Percentiles rank a stretch among this genome's conserved stretches.
phyloP scores from a whole-genome alignment of 92 coral and sea anemone species.

The Parazoanthus swiftii region DNA sequence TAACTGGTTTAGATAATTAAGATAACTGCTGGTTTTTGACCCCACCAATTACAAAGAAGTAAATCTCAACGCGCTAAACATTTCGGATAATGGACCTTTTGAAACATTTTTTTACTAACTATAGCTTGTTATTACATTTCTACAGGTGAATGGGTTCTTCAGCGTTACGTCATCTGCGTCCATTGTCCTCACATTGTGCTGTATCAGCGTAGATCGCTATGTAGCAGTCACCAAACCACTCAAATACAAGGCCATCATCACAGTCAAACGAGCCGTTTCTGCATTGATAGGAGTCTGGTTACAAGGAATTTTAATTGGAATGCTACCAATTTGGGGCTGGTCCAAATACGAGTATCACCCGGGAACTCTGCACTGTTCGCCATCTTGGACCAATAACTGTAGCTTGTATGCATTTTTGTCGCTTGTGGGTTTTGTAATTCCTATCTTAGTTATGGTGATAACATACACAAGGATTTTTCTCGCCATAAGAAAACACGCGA shows the following conservation, averaged over 20 bases:
- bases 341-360: conserved; percentile 79
- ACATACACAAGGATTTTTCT: conserved; percentile 82
- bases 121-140: not conserved
- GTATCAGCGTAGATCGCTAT: conserved; percentile 89
- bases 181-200: conserved; percentile 77
- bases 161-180: conserved; percentile 71
- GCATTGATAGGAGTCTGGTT: conserved; percentile 68
- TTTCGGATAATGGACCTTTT: too few relatives aligned
- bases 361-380: conserved; percentile 92
- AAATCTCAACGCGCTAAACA: too few relatives aligned
- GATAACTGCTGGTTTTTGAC: too few relatives aligned
- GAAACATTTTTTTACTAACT: not conserved
- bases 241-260: conserved; percentile 70
- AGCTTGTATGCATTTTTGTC: conserved; percentile 64
- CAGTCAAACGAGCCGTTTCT: conserved; percentile 64
- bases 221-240: conserved; percentile 84
- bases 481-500: conserved; percentile 65
- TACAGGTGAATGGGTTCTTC: conserved; percentile 85
- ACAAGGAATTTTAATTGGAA: conserved; percentile 73
- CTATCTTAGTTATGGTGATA: conserved; percentile 69
- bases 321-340: conserved; percentile 80
- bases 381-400: conserved; percentile 71
- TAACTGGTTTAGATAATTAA: too few relatives aligned
- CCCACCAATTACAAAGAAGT: too few relatives aligned
- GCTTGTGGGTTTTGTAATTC: conserved; percentile 69